Base-by-base conservation (phyloP, 2,113 vertebrate genomes). In the Poecilia latipinna region DNA sequence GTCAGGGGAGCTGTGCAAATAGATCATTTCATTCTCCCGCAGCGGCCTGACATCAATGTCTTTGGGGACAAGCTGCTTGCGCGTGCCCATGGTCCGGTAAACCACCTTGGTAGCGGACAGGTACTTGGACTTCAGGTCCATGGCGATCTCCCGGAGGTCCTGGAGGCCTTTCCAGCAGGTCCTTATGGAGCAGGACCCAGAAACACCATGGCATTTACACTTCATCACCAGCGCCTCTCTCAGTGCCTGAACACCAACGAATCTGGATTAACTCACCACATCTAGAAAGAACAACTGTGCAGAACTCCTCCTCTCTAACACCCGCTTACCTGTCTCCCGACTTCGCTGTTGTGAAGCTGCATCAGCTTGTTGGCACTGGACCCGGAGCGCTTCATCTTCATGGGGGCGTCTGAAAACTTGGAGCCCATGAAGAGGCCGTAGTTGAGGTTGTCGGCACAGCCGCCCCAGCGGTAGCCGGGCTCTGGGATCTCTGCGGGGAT, bases 321-420 rank as follows among this genome's bases (percentile, higher is more conserved):
- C 13, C 1, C 15, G 32, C 61, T 94, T 93, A 99, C 98, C 96
- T 98, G 97, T 95, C 98, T 96, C 80, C 98, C 98, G 76, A 99
- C 98, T 96, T 99, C 97, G 86, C 97, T 99, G 96, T 99, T 99
- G 96, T 99, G 98, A 82, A 99, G 97, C 91, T 99, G 98, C 98
- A 99, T 99, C 86, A 99, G 96, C 91, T 99, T 99, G 95, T 98
- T 98, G 85, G 97, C 96, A 77, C 98, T 96, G 77, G 96, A 97
- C 84, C 97, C 96, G 15, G 96, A 89, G 87, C 97, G 97, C 94
- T 99, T 99, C 96, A 98, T 96, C 94, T 99, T 99, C 97, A 99
- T 97, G 83, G 98, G 96, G 82, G 98, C 97, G 74, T 99, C 98
- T 62, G 96, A 97, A 95, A 99, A 99, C 95, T 98, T 99, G 93